Evolutionary conservation across 2,113 vertebrate genomes (phyloP).

Genomic region (human (Homo sapiens)): DNA sequence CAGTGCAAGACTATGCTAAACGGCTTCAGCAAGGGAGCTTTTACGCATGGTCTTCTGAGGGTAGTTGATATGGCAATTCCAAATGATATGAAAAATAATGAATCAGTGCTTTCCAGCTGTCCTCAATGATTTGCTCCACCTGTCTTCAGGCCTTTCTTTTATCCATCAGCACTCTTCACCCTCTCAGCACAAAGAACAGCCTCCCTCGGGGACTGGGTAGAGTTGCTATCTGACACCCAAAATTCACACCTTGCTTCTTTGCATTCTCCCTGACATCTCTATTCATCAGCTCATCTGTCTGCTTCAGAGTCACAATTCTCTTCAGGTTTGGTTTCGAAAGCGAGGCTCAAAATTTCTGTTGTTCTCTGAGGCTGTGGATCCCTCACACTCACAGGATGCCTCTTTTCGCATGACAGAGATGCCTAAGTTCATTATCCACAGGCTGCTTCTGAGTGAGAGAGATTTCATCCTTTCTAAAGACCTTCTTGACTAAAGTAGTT

Average conservation of each 20-base stretch:
- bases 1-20: not conserved
- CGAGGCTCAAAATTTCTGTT: not conserved
- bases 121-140: not conserved
- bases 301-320: conserved; percentile 31
- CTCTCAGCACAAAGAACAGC: not conserved
- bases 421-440: conserved; percentile 32
- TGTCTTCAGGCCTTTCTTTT: not conserved
- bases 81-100: not conserved
- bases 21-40: not conserved
- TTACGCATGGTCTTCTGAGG: not conserved
- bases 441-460: conserved; percentile 25
- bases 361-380: not conserved
- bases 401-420: not conserved
- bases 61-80: not conserved
- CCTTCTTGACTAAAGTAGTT: conserved; percentile 3
- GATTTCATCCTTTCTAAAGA: conserved; percentile 47
- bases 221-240: not conserved
- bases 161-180: not conserved
- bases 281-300: conserved; percentile 15
- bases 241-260: not conserved
- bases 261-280: conserved; percentile 54
- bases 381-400: not conserved
- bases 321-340: conserved; percentile 46
- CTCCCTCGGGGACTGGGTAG: not conserved
- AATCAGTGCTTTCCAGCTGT: not conserved